phyloP scores from a whole-genome alignment of 2,888 invertebrate species.

The Altica lythri region DNA sequence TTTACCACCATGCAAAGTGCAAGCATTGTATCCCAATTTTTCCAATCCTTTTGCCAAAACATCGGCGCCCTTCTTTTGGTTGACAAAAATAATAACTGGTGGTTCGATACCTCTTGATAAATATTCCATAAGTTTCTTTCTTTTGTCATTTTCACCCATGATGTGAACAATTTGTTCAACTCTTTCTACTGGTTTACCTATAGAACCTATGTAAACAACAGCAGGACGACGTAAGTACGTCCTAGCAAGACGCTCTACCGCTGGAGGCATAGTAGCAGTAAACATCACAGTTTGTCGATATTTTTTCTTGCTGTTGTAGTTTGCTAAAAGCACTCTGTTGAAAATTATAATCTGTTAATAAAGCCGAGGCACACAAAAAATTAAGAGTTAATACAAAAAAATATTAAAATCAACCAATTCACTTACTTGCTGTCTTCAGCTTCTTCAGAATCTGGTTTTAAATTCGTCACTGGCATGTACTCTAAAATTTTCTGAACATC shows the following conservation, averaged over 20 bases:
- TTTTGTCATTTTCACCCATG: constrained; percentile 93
- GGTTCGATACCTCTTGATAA: constrained; percentile 80
- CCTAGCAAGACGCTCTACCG: constrained; percentile 94
- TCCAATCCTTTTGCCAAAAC: constrained; percentile 95
- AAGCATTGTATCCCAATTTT: constrained; percentile 95
- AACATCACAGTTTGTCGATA: constrained; percentile 99
- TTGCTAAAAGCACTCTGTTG: constrained; percentile 76
- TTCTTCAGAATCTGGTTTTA: constrained; percentile 97
- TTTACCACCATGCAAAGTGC: constrained; percentile 98
- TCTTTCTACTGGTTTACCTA: constrained; percentile 95
- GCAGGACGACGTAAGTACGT: constrained; percentile 95
- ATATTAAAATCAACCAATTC: too few relatives aligned
- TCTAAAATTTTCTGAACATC: constrained; percentile 97
- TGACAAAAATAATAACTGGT: constrained; percentile 99
- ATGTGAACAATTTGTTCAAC: constrained; percentile 97
- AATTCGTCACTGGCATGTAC: constrained; percentile 96
- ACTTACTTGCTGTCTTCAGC: constrained; percentile 76
- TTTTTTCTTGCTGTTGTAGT: constrained; percentile 95
- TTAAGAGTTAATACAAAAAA: too few relatives aligned
- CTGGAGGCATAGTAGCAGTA: constrained; percentile 99
- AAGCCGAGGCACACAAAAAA: too few relatives aligned
- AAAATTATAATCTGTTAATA: too few relatives aligned
- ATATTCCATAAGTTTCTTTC: constrained; percentile 94
- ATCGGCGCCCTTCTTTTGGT: constrained; percentile 97
- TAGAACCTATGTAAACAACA: constrained; percentile 92